Base-by-base conservation (phyloP, 2,888 invertebrate genomes). In the Drosophila borealis region DNA sequence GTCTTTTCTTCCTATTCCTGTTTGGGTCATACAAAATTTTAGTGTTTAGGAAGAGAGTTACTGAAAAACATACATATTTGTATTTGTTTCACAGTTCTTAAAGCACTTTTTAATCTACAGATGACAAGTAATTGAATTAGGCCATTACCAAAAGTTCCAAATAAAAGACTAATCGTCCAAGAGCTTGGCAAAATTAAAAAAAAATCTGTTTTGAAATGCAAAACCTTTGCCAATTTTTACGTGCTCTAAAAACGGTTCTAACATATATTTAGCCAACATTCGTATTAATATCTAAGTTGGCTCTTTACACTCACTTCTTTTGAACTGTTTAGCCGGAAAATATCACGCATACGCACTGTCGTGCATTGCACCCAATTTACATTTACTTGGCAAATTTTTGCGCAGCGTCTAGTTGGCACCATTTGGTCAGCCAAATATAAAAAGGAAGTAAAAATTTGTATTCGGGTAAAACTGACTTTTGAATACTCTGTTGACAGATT, bases 331-430 rank as follows among this genome's bases (percentile, higher is more conserved):
- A 46, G 67, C 55, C 57, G 61, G 44, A 6, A 44, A 33, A 73
- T 50, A 83, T 83, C 69, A 80, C 70, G 74, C 82, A 81, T 78
- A 79, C 88, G 85, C 81, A 84, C 51, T 65, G 69, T 61, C 48
- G 59, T 70, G 62, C 79, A 75, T 49, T 63, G 70, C 67, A 67
- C 66, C 67, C 81, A 76, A 74, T 81, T 74, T 69, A 70, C 81
- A 85, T 88, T 69, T 51, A 71, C 37, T 83, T 88, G 83, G 88
- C 83, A 84, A 78, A 67, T 77, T 67, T 69, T 88, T 76, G 74
- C 82, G 69, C 85, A 77, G 73, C 74, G 88, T 74, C 85, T 73
- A 65, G 65, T 88, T 84, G 83, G 83, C 88, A 81, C 85, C 88
- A 85, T 74, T 83, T 85, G 88, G 88, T 85, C 85, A 87, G 73